These are phyloP conservation scores for Agonopterix arenella DNA, from an alignment of 2,888 invertebrate genomes.

Conservation along the genomic window DNA sequence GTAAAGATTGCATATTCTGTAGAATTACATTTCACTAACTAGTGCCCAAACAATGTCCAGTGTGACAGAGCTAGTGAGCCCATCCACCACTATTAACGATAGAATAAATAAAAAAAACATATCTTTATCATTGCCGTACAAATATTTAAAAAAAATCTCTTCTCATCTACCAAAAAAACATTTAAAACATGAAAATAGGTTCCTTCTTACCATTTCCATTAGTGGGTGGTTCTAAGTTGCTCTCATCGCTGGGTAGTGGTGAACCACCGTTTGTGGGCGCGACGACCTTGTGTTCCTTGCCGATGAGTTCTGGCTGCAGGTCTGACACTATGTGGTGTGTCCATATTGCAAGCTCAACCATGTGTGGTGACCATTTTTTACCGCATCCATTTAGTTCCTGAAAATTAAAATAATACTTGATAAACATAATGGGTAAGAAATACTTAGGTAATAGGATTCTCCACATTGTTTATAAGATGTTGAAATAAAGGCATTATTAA, in stretches of 20 bases:
- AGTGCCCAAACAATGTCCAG: too few species aligned
- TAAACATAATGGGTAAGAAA: too few species aligned
- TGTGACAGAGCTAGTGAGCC: too few species aligned
- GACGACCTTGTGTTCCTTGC: slow-evolving; percentile 77
- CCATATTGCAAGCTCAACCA: slow-evolving; percentile 95
- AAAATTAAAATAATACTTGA: neutral
- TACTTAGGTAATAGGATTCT: too few species aligned
- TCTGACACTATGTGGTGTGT: slow-evolving; percentile 93
- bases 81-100: too few species aligned
- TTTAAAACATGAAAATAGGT: neutral
- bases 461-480: too few species aligned
- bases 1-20: too few species aligned
- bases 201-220: slow-evolving; percentile 64
- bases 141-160: too few species aligned
- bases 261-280: slow-evolving; percentile 69
- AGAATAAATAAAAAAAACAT: too few species aligned
- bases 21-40: too few species aligned
- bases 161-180: neutral
- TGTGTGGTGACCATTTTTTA: slow-evolving; percentile 83
- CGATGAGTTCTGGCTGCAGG: slow-evolving; percentile 88
- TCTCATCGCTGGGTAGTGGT: slow-evolving; percentile 82
- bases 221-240: slow-evolving; percentile 85
- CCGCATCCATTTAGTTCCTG: slow-evolving; percentile 74
- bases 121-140: too few species aligned
- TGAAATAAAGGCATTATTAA: neutral